phyloP scores from a whole-genome alignment of 2,113 vertebrate species.

The Prunella himalayana region DNA sequence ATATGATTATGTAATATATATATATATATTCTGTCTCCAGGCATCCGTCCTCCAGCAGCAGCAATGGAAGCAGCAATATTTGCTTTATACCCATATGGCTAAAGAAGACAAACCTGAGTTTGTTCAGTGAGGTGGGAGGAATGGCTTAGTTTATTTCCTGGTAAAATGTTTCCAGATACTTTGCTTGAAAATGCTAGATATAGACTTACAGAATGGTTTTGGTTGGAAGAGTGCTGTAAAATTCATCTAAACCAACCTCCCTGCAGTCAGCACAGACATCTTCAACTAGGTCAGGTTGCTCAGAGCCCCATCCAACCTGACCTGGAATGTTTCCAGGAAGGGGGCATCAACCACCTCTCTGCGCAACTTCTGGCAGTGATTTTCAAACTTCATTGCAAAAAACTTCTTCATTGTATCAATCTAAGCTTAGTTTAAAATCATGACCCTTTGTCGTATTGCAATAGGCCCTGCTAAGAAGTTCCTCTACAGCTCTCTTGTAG shows the following conservation, averaged over 20 bases:
- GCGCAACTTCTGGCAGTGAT: not conserved
- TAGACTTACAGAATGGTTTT: not conserved
- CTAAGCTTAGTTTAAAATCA: not conserved
- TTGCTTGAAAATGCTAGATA: not conserved
- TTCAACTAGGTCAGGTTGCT: not conserved
- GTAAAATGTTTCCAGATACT: not conserved
- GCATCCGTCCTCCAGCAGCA: not conserved
- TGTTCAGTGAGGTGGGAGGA: not conserved
- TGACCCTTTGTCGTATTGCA: rapidly evolving
- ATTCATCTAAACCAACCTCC: not conserved
- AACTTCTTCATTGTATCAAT: not conserved
- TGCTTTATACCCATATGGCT: not conserved
- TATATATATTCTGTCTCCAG: not conserved
- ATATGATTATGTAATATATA: not conserved
- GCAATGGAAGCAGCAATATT: not conserved
- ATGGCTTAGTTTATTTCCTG: not conserved
- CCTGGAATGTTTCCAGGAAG: not conserved
- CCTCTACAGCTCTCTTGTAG: not conserved
- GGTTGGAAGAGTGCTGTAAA: not conserved
- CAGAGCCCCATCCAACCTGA: not conserved
- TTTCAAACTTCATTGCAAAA: not conserved
- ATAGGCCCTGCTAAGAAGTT: not conserved
- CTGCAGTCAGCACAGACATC: not conserved
- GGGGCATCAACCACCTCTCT: not conserved
- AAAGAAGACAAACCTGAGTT: not conserved